Percentiles rank a stretch among this genome's conserved stretches.
Evolutionary conservation across 2,888 invertebrate genomes (phyloP).

Genomic region (Brachylomia viminalis): DNA sequence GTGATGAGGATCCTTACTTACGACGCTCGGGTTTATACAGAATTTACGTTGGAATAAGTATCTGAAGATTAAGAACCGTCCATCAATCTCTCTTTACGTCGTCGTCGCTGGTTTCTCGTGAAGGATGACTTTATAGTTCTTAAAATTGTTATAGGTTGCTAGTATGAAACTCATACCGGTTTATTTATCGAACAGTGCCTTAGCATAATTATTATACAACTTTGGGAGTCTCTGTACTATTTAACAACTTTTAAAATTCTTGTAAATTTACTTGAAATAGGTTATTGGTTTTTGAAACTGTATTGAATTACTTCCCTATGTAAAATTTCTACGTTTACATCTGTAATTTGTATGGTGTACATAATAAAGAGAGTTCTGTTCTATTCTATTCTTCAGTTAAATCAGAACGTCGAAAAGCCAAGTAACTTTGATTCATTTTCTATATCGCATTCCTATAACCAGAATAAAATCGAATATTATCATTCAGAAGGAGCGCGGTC

Average conservation of each 20-base stretch:
- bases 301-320: not conserved
- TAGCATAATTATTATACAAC: not conserved
- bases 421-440: not conserved
- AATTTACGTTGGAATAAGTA: constrained; percentile 46
- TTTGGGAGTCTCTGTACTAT: not conserved
- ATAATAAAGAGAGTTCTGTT: too few species aligned
- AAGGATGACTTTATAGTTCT: constrained; percentile 13
- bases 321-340: too few species aligned
- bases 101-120: constrained; percentile 2
- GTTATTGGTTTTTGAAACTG: not conserved
- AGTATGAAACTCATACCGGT: not conserved
- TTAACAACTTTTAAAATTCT: too few species aligned
- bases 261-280: not conserved
- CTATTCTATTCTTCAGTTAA: too few species aligned
- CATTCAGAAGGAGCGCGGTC: not conserved
- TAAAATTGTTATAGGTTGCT: not conserved
- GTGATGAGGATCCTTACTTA: constrained; percentile 48
- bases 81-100: constrained; percentile 44
- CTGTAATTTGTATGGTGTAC: too few species aligned
- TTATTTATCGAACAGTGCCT: not conserved
- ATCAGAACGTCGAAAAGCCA: not conserved
- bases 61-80: constrained; percentile 40
- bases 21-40: constrained; percentile 30
- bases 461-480: constrained; percentile 7
- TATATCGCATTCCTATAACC: not conserved